These are phyloP conservation scores for Botia kubotai DNA, from an alignment of 2,797 vertebrate genomes.

Conservation along the genomic window DNA sequence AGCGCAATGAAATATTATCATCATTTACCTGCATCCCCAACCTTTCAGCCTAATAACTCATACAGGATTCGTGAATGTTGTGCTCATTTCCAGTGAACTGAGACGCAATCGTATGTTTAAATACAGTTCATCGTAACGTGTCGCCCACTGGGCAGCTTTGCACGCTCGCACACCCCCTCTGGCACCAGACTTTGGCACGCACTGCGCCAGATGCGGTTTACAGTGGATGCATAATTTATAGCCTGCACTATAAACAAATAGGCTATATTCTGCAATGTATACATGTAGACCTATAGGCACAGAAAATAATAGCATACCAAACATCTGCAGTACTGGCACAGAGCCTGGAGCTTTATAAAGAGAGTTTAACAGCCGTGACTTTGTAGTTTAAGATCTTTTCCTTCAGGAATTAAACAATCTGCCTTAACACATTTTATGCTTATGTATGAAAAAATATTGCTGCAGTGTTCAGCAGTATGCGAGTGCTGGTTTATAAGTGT, in stretches of 20 bases:
- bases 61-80: constrained; percentile 2
- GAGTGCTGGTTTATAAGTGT: background rate
- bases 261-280: constrained; percentile 15
- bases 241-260: constrained; percentile 39
- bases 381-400: constrained; percentile 19
- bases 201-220: constrained; percentile 31
- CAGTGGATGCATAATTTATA: constrained; percentile 36
- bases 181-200: constrained; percentile 22
- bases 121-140: constrained; percentile 30
- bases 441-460: constrained; percentile 5
- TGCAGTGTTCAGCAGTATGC: background rate
- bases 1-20: background rate
- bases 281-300: background rate
- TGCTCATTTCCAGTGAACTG: constrained; percentile 22
- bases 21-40: constrained; percentile 5
- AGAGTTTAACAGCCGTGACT: background rate
- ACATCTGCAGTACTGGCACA: constrained; percentile 3
- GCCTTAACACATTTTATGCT: constrained; percentile 13
- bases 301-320: background rate
- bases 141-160: constrained; percentile 28
- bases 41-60: background rate
- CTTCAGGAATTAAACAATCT: background rate
- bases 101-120: constrained; percentile 13
- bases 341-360: background rate
- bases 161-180: background rate